Evolutionary conservation across 2,888 invertebrate species (phyloP).

Genomic region (Dicyrtomina minuta): DNA sequence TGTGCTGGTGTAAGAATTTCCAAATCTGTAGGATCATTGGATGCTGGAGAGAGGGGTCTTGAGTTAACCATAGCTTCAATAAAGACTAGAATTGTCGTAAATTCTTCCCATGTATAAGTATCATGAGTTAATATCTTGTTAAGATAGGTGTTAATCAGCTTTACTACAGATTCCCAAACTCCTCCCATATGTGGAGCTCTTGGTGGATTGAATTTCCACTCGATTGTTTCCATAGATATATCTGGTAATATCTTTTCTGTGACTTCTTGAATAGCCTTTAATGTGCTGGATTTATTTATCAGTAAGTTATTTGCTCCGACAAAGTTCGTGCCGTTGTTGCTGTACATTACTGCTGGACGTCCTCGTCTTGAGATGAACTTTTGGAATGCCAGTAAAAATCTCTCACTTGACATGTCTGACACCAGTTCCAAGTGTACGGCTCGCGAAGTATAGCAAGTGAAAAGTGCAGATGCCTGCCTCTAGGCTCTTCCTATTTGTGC

Average conservation of each 20-base stretch:
- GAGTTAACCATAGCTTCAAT: slow-evolving; percentile 52
- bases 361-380: too few species aligned
- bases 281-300: too few species aligned
- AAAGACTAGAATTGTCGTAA: slow-evolving; percentile 37
- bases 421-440: too few species aligned
- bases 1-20: slow-evolving; percentile 49
- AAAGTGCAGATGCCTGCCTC: too few species aligned
- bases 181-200: slow-evolving; percentile 37
- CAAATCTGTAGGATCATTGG: slow-evolving; percentile 49
- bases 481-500: too few species aligned
- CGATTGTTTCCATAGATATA: background rate
- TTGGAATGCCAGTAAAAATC: too few species aligned
- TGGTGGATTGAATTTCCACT: slow-evolving; percentile 40
- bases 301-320: too few species aligned
- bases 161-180: slow-evolving; percentile 34
- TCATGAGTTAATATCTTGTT: slow-evolving; percentile 28
- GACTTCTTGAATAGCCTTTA: too few species aligned
- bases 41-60: slow-evolving; percentile 48
- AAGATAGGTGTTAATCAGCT: slow-evolving; percentile 33
- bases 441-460: too few species aligned
- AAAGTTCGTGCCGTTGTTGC: too few species aligned
- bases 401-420: too few species aligned
- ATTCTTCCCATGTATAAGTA: slow-evolving; percentile 40
- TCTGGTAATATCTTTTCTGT: background rate
- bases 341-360: too few species aligned